Percentiles rank a stretch among this genome's conserved stretches.
Conservation (phyloP, 1,140 invertebrate species). For the Drosophila equinoxialis region DNA sequence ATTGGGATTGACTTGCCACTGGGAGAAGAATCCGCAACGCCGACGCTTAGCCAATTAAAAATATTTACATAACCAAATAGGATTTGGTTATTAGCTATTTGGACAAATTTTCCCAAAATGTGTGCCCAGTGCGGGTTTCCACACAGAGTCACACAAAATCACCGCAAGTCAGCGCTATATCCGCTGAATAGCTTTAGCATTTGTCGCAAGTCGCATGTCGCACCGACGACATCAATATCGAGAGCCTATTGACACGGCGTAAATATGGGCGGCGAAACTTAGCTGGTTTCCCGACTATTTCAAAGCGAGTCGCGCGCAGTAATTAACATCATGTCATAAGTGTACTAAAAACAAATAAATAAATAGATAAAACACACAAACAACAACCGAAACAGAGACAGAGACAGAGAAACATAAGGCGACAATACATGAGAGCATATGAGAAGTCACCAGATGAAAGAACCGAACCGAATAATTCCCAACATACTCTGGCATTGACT, state of each 20-base stretch:
- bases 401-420: neutral
- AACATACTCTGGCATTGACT: slow-evolving; percentile 67
- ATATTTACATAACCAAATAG: slow-evolving; percentile 60
- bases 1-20: slow-evolving; percentile 28
- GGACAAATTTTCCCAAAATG: slow-evolving; percentile 52
- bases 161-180: slow-evolving; percentile 21
- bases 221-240: slow-evolving; percentile 5
- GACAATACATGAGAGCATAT: neutral
- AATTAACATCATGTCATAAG: slow-evolving; percentile 81
- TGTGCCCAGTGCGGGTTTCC: slow-evolving; percentile 10
- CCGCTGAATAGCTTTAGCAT: slow-evolving; percentile 46
- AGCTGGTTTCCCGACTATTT: slow-evolving; percentile 6
- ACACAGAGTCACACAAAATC: slow-evolving; percentile 11
- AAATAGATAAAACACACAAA: slow-evolving; percentile 63
- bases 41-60: slow-evolving; percentile 62
- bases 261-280: slow-evolving; percentile 46
- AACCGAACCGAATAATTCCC: slow-evolving; percentile 71
- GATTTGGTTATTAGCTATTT: slow-evolving; percentile 23
- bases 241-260: slow-evolving; percentile 41
- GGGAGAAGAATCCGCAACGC: slow-evolving; percentile 40
- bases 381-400: slow-evolving; percentile 30
- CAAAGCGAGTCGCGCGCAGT: slow-evolving; percentile 58
- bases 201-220: slow-evolving; percentile 52
- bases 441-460: slow-evolving; percentile 61
- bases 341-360: slow-evolving; percentile 75